Conservation (phyloP, 2,888 invertebrate genomes). For the Carcina quercana region DNA sequence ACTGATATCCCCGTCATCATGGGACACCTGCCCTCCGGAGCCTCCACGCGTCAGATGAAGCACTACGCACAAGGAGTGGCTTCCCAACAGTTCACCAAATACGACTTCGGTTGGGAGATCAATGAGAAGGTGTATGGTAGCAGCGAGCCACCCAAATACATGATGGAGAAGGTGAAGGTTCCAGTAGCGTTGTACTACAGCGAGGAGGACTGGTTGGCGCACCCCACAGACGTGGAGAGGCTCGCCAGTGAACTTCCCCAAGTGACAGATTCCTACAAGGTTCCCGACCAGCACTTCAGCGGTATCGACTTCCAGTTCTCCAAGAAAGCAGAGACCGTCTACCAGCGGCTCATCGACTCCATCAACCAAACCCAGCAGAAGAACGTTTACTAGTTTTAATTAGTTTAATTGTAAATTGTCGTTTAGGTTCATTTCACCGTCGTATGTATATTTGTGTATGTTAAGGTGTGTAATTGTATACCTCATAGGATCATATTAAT, state of each 20-base stretch:
- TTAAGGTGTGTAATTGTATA: constrained; percentile 28
- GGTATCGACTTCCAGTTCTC: constrained; percentile 65
- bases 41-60: constrained; percentile 65
- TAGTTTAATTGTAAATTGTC: constrained; percentile 13
- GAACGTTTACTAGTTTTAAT: constrained; percentile 6
- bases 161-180: constrained; percentile 45
- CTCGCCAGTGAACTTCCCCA: constrained; percentile 72
- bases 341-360: constrained; percentile 48
- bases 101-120: constrained; percentile 47
- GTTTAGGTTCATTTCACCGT: too few species aligned
- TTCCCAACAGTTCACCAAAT: constrained; percentile 47
- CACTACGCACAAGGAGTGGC: constrained; percentile 72
- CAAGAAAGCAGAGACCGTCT: constrained; percentile 42
- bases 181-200: constrained; percentile 59
- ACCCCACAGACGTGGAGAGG: constrained; percentile 72
- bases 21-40: constrained; percentile 72
- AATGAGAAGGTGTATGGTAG: constrained; percentile 52
- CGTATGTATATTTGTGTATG: constrained; percentile 22
- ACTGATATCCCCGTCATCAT: constrained; percentile 70
- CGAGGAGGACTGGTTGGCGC: constrained; percentile 79
- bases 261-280: constrained; percentile 66
- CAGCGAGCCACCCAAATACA: constrained; percentile 46
- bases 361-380: constrained; percentile 14
- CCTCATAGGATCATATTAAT: constrained; percentile 33
- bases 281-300: constrained; percentile 65